These are phyloP conservation scores for Subacronicta megacephala DNA, from an alignment of 2,888 invertebrate genomes.

Conservation along the genomic window DNA sequence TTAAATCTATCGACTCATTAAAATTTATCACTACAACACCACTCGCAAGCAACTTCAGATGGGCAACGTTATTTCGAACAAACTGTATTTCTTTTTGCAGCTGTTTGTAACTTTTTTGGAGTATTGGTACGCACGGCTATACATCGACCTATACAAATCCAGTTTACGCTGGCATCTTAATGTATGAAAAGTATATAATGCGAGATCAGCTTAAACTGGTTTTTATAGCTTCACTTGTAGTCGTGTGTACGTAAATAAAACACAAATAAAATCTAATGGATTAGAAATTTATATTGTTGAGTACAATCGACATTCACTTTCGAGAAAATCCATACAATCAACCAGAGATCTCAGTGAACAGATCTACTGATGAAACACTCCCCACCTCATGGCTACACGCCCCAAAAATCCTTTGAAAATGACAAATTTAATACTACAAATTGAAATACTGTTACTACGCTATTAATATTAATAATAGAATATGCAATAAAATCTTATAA, in stretches of 20 bases:
- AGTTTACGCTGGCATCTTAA: no score
- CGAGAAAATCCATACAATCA: conserved; percentile 75
- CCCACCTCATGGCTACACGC: conserved; percentile 58
- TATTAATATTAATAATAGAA: conserved; percentile 80
- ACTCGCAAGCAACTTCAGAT: no score
- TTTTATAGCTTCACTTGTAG: no score
- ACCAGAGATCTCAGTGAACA: conserved; percentile 59
- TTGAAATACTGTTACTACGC: conserved; percentile 83
- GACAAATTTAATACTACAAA: conserved; percentile 85
- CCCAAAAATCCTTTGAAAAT: conserved; percentile 75
- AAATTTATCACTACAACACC: no score
- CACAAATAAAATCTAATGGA: conserved; percentile 82
- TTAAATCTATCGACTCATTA: no score
- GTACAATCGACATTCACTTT: conserved; percentile 85
- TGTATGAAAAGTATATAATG: no score
- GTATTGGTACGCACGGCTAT: no score
- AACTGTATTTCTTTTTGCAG: no score
- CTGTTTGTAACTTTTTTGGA: no score
- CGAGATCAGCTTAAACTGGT: no score
- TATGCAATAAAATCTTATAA: conserved; percentile 82
- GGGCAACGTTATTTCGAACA: no score
- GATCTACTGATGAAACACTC: conserved; percentile 60
- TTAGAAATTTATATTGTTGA: conserved; percentile 89
- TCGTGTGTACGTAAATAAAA: conserved; percentile 78
- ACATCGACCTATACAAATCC: no score